Base-by-base conservation (phyloP, 2,888 invertebrate genomes). In the Xylota segnis region DNA sequence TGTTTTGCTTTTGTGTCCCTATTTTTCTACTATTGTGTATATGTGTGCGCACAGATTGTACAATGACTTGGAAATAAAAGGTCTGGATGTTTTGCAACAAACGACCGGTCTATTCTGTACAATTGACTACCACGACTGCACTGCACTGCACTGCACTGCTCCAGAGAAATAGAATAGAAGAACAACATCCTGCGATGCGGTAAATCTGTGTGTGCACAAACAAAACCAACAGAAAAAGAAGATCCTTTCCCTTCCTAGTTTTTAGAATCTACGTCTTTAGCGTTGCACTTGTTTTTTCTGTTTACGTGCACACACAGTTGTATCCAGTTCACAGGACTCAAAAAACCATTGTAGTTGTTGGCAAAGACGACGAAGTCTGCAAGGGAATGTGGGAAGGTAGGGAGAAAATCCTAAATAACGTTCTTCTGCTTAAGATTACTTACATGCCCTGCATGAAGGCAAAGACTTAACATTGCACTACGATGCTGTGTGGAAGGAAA, bases 81-180 rank as follows among this genome's bases (percentile, higher is more conserved):
- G 72, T 86, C 82, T 86, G 82, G 76, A 82, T 82, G 86, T 82
- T 86, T 82, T 86, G 86, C 86, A 66, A 82, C 86, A 86, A 86
- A 82, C 72, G 82, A 54, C 72, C 72, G 71, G 76, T 82, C 82
- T 82, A 66, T 84, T 86, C 82, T 82, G 61, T 63, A 59, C 76
- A 86, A 82, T 72, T 82, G 82, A 86, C 82, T 86, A 86, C 65
- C 74, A 71, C 76, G 34, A 58, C 65, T 37, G 58, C 12, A 71
- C 56, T 65, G 71, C 71, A 72, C 66, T 66, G 81, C 59, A 81
- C 54, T 82, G 82, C 86, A 66, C 71, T 76, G 76, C 63, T 63
- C 76, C 71, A 71, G 37, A 71, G 65, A 77, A 76, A 43, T 77
- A 77, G 76, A 76, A 86, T n/a, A n/a, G n/a, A 82, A 86, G 71